Conservation (phyloP, 1,140 invertebrate genomes). For the Pogonomyrmex californicus region DNA sequence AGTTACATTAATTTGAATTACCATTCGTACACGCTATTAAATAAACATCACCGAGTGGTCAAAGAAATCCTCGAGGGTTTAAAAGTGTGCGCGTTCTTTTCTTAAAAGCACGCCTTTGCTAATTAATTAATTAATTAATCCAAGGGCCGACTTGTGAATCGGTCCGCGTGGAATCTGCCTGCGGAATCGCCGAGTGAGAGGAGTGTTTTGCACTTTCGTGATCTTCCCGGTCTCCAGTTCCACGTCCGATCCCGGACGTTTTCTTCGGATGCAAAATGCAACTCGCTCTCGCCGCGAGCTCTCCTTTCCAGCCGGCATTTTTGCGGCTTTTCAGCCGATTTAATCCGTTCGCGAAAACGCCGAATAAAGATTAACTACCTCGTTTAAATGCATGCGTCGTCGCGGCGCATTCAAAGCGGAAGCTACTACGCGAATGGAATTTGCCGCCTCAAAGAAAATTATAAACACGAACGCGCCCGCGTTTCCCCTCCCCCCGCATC, state of each 20-base stretch:
- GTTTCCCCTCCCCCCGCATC: background rate
- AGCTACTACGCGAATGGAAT: slow-evolving; percentile 50
- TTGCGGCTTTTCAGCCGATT: slow-evolving; percentile 64
- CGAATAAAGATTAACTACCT: slow-evolving; percentile 74
- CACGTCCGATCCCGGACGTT: background rate
- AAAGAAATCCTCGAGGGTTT: slow-evolving; percentile 54
- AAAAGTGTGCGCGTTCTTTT: slow-evolving; percentile 41
- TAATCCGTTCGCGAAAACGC: slow-evolving; percentile 65
- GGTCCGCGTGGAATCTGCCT: slow-evolving; percentile 17
- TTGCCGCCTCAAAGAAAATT: slow-evolving; percentile 69
- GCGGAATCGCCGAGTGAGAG: background rate
- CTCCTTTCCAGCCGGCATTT: slow-evolving; percentile 17
- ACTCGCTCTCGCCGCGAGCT: slow-evolving; percentile 16
- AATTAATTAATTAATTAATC: slow-evolving; percentile 65
- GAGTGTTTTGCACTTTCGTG: slow-evolving; percentile 17
- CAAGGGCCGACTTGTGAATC: slow-evolving; percentile 42
- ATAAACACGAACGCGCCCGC: slow-evolving; percentile 51
- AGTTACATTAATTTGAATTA: slow-evolving; percentile 61
- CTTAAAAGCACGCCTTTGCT: slow-evolving; percentile 49
- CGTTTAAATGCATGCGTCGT: slow-evolving; percentile 77
- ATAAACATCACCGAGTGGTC: slow-evolving; percentile 53
- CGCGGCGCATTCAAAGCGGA: slow-evolving; percentile 69
- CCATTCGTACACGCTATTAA: slow-evolving; percentile 55
- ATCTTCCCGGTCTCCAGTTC: background rate
- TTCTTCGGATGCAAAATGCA: slow-evolving; percentile 48